These are phyloP conservation scores for Rhinatrema bivittatum DNA, from an alignment of 2,797 vertebrate species.

Conservation along the genomic window DNA sequence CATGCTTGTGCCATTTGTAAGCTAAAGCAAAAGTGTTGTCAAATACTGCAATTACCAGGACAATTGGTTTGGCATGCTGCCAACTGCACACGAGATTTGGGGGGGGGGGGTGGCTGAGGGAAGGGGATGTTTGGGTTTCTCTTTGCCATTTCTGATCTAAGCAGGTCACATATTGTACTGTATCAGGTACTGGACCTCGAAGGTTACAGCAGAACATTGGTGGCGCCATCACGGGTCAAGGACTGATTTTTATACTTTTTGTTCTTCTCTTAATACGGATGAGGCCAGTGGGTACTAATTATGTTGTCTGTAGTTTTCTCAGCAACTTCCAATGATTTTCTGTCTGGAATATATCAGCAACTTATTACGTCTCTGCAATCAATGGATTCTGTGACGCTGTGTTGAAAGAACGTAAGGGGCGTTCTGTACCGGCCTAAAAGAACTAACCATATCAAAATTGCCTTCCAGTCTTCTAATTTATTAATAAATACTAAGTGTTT, in stretches of 20 bases:
- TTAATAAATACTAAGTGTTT: conserved; percentile 75
- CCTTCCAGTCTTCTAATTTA: conserved; percentile 73
- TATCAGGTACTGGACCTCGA: conserved; percentile 34
- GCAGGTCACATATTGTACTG: conserved; percentile 9
- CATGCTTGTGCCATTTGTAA: conserved; percentile 16
- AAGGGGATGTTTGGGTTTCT: too few species aligned
- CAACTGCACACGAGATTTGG: conserved; percentile 25
- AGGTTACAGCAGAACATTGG: conserved; percentile 11
- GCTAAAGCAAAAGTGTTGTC: conserved; percentile 23
- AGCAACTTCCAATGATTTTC: conserved; percentile 37
- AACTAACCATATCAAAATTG: conserved; percentile 49
- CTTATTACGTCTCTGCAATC: conserved; percentile 35
- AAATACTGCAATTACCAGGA: conserved; percentile 9
- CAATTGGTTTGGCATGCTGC: conserved; percentile 32
- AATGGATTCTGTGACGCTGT: conserved; percentile 34
- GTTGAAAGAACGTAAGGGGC: conserved; percentile 23
- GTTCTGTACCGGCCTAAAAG: not conserved
- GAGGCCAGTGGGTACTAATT: conserved; percentile 32
- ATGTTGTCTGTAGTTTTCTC: conserved; percentile 28
- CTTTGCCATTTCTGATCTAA: conserved; percentile 20
- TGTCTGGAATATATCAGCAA: conserved; percentile 56
- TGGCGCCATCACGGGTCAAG: conserved; percentile 37
- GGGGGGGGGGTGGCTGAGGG: too few species aligned
- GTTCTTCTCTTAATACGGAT: conserved; percentile 49
- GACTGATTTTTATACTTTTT: conserved; percentile 43